Evolutionary conservation across 2,797 vertebrate species (phyloP), one percentile per base, ranked within the genome.

Genomic region (Enteromius radiatus): DNA sequence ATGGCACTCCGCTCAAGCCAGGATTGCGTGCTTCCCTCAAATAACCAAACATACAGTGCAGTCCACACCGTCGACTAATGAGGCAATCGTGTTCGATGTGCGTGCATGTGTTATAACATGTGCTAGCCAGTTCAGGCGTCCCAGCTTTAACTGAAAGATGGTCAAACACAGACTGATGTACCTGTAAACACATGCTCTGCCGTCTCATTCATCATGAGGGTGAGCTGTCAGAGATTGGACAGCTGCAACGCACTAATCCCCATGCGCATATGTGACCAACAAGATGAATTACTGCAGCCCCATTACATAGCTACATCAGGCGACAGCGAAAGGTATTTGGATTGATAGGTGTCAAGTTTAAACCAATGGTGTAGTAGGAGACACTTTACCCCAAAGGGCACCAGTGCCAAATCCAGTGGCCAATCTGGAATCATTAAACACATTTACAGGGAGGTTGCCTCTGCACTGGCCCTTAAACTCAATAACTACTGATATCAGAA

Each of bases 131-230:
- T 49, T 63, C 11, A 31, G 68, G 31, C 11, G n/a, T 82, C 69
- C 54, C 19, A 36, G 69, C 63, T 38, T 38, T 77, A 85, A 75
- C 38, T 56, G 54, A 79, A 56, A n/a, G 21, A 31, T 14, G 65
- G 79, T 54, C 59, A 71, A 61, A 80, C n/a, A 84, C 36, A 76
- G 31, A 74, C 61, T 77, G 14, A 59, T 67, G 49, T 71, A 59
- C 64, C 63, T 43, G 38, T 26, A 81, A 75, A 84, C 85, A 84
- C 56, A 79, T 54, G 19, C 65, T 67, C 52, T 52, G 59, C 61
- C 23, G 14, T 79, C 88, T 88, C 91, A 93, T 94, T 91, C 90
- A 93, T 95, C 93, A 94, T 84, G 81, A 85, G 87, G 78, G 87
- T 80, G 88, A 90, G 90, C 88, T 92, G 92, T 92, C 91, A 91